Base-by-base conservation (phyloP, 1,140 invertebrate genomes). In the Berghia stephanieae region DNA sequence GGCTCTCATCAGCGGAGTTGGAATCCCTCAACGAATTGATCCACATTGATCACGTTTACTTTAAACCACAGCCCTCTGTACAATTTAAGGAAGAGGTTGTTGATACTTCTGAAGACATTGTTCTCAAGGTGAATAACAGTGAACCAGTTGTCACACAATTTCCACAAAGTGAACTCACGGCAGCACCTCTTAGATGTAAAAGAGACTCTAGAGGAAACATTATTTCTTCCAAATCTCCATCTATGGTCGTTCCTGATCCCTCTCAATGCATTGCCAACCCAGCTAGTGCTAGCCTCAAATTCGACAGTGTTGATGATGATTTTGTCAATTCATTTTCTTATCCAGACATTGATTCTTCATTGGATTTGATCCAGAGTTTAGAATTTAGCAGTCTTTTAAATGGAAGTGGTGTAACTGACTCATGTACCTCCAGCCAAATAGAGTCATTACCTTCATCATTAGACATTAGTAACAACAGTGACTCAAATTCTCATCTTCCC, bases 21-120 rank as follows among this genome's bases (percentile, higher is more conserved):
- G 88, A 89, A 85, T 88, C 88, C 87, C 75, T 88, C 88, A 88
- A 88, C 82, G 88, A 89, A 89, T 83, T 89, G 69, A 89, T 89
- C 68, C 85, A 86, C 75, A 88, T 88, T 83, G 88, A 89, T 69
- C 88, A 89, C 79, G 76, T 85, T 24, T 89, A 89, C 81, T 85
- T 86, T 78, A 89, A 89, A 78, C 80, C 81, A 40, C 79, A 85
- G 78, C 79, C 84, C 70, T 66, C 27, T 27, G 40, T 52, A 42
- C 49, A 52, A n/a, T n/a, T n/a, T n/a, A n/a, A n/a, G n/a, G n/a
- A n/a, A n/a, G n/a, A n/a, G n/a, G n/a, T n/a, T n/a, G n/a, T n/a
- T 69, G 46, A 72, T 16, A 55, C 43, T 10, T 52, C 57, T 27
- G 42, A 34, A 42, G 5, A 27, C n/a, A 24, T 34, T 73, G 69